Evolutionary conservation across 2,797 vertebrate species (phyloP).

Genomic region (Nyctalus aviator): DNA sequence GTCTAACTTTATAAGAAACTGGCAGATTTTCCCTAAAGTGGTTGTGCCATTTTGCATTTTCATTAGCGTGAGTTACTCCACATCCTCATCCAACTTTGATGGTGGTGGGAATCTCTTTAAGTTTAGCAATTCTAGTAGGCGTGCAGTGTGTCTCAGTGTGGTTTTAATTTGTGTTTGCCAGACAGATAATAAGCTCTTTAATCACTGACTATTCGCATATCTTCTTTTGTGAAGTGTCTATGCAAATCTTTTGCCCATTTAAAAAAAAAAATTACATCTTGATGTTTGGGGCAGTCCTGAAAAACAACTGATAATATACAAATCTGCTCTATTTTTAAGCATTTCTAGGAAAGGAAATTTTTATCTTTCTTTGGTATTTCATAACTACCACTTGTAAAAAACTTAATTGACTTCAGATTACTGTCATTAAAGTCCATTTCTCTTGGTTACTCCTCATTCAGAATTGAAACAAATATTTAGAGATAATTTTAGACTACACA

Average conservation of each 20-base stretch:
- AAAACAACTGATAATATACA: not conserved
- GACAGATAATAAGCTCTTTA: not conserved
- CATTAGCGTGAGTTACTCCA: not conserved
- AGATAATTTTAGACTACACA: not conserved
- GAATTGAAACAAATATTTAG: slow-evolving; percentile 26
- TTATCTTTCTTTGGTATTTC: not conserved
- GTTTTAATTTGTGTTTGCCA: not conserved
- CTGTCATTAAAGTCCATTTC: not conserved
- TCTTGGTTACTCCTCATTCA: not conserved
- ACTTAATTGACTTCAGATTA: slow-evolving; percentile 11
- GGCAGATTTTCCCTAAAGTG: not conserved
- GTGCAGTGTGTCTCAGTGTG: not conserved
- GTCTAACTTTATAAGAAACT: slow-evolving; percentile 17
- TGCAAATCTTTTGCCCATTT: not conserved
- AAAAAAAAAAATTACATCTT: not conserved
- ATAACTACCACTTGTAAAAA: not conserved
- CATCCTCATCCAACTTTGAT: not conserved
- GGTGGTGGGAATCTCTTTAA: not conserved
- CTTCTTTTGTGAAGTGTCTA: not conserved
- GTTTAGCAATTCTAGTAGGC: not conserved
- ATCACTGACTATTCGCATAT: not conserved
- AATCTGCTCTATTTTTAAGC: slow-evolving; percentile 14
- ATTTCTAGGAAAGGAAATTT: slow-evolving; percentile 3
- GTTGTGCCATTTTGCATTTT: not conserved
- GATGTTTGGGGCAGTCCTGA: slow-evolving; percentile 11